Evolutionary conservation across 1,140 invertebrate genomes (phyloP).

Genomic region (Drosophila orena): DNA sequence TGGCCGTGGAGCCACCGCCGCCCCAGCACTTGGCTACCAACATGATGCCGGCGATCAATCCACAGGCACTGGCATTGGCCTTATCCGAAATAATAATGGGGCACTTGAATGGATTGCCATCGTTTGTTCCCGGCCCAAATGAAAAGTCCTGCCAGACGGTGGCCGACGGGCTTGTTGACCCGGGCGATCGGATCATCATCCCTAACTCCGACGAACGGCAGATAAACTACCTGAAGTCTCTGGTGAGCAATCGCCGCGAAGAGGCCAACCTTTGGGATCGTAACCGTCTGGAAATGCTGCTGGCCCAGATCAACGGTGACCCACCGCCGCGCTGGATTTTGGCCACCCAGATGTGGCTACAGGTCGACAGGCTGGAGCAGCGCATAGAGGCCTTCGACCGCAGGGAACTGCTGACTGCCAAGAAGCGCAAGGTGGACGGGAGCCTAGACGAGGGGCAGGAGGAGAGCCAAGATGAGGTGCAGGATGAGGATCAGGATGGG

Average conservation of each 20-base stretch:
- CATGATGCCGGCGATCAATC: not conserved
- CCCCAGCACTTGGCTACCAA: not conserved
- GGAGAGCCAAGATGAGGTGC: not conserved
- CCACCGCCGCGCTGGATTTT: constrained; percentile 23
- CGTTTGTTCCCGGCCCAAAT: not conserved
- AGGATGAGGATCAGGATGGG: not conserved
- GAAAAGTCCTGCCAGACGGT: constrained; percentile 16
- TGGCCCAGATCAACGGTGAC: constrained; percentile 7
- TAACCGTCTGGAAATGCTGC: not conserved
- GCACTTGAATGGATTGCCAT: not conserved
- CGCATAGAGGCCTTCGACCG: constrained; percentile 8
- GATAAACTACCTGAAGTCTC: not conserved
- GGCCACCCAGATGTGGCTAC: constrained; percentile 33
- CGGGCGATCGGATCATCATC: not conserved
- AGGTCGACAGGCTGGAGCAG: constrained; percentile 23
- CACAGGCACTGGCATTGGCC: not conserved
- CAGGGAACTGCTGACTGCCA: not conserved
- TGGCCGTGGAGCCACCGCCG: not conserved
- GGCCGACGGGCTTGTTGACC: not conserved
- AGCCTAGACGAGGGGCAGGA: not conserved
- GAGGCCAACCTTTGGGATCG: constrained; percentile 12
- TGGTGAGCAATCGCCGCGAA: not conserved
- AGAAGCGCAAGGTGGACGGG: not conserved
- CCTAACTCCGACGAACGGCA: not conserved
- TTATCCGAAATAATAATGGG: too few relatives aligned